phyloP scores from a whole-genome alignment of 1,140 invertebrate genomes.

The Holcopasites calliopsidis region DNA sequence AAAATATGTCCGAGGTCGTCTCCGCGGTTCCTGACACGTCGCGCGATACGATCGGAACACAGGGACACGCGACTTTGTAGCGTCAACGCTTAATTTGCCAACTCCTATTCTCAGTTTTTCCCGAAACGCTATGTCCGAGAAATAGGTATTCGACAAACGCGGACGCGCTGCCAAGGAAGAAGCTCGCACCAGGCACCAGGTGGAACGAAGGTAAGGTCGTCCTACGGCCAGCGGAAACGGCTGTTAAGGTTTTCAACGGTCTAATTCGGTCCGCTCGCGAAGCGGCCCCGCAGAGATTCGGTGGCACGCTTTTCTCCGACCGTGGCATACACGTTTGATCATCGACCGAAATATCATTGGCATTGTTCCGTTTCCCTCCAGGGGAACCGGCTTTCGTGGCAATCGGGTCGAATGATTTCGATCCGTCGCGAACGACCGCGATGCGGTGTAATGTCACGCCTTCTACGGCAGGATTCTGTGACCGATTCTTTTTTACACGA shows the following conservation, averaged over 20 bases:
- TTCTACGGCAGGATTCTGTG: conserved; percentile 8
- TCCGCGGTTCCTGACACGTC: too few relatives aligned
- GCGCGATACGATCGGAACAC: too few relatives aligned
- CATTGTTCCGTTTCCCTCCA: conserved; percentile 73
- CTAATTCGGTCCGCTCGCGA: conserved; percentile 66
- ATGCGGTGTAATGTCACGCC: conserved; percentile 8
- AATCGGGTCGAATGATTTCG: conserved; percentile 62
- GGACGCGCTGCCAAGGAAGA: neutral
- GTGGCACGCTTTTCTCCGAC: conserved; percentile 66
- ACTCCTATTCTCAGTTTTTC: too few relatives aligned
- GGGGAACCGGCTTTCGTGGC: conserved; percentile 58
- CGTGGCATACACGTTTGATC: conserved; percentile 70
- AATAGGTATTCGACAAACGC: too few relatives aligned
- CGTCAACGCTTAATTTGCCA: too few relatives aligned
- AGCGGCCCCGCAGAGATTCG: conserved; percentile 63
- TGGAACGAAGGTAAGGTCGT: conserved; percentile 35
- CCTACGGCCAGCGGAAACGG: conserved; percentile 20
- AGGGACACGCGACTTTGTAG: too few relatives aligned
- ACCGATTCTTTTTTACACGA: conserved; percentile 1
- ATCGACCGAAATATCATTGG: conserved; percentile 73
- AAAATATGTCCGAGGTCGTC: too few relatives aligned
- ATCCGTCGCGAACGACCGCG: conserved; percentile 41
- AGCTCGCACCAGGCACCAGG: neutral
- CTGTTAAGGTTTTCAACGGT: conserved; percentile 43
- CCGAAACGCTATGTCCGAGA: neutral